These are phyloP conservation scores for Ricordea florida DNA, from an alignment of 92 coral and sea anemone genomes.

Conservation along the genomic window DNA sequence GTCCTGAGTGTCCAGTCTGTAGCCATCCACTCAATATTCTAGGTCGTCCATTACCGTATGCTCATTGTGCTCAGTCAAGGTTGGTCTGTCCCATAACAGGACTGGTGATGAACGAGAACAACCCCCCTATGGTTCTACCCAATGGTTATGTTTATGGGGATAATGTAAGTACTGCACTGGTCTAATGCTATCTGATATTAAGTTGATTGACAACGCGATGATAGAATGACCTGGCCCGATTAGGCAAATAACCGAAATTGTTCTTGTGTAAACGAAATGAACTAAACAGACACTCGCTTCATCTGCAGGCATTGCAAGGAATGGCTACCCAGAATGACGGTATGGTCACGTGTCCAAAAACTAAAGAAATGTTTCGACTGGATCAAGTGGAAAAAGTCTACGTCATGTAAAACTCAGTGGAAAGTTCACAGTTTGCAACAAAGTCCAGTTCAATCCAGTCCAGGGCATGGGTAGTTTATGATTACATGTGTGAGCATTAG, in stretches of 20 bases:
- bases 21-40: conserved; percentile 91
- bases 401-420: conserved; percentile 68
- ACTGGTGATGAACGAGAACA: conserved; percentile 96
- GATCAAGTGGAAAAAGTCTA: conserved; percentile 97
- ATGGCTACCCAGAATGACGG: conserved; percentile 94
- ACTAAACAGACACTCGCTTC: too few relatives aligned
- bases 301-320: conserved; percentile 78
- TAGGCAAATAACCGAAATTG: neutral
- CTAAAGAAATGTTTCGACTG: conserved; percentile 79
- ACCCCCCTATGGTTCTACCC: conserved; percentile 97
- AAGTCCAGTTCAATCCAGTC: too few relatives aligned
- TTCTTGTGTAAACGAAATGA: neutral
- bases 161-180: conserved; percentile 79
- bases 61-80: conserved; percentile 99
- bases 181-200: too few relatives aligned
- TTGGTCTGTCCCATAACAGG: conserved; percentile 98
- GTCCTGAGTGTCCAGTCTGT: conserved; percentile 97
- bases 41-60: conserved; percentile 89
- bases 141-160: conserved; percentile 99
- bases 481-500: too few relatives aligned
- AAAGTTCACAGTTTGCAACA: neutral
- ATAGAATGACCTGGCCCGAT: neutral
- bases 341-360: conserved; percentile 82
- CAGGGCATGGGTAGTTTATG: neutral
- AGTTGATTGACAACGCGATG: too few relatives aligned